phyloP scores from a whole-genome alignment of 1,140 invertebrate species.

The Tetramorium alpestre region DNA sequence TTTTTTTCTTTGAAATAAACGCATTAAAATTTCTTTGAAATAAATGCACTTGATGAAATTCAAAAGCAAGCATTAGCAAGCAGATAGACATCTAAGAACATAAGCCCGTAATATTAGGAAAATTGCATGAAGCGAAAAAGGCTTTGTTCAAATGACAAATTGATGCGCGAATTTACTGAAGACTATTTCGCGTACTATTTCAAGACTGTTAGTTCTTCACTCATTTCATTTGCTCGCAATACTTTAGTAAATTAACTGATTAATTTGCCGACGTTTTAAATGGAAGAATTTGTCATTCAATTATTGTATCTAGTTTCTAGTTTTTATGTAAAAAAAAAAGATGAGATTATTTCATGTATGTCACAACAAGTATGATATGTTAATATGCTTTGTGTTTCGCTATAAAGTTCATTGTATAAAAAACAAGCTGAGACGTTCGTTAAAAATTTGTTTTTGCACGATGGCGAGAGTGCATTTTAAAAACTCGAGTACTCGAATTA shows the following conservation, averaged over 20 bases:
- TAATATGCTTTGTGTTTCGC: neutral
- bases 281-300: neutral
- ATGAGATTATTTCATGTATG: neutral
- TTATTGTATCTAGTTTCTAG: neutral
- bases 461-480: neutral
- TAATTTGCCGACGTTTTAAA: neutral
- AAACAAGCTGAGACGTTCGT: neutral
- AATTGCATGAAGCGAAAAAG: conserved; percentile 26
- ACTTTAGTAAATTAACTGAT: neutral
- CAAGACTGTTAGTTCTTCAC: neutral
- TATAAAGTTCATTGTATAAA: neutral
- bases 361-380: neutral
- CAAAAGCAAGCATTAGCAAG: conserved; percentile 43
- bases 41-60: conserved; percentile 44
- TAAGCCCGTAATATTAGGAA: conserved; percentile 29
- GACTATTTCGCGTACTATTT: conserved; percentile 38
- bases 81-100: conserved; percentile 37
- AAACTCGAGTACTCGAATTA: neutral
- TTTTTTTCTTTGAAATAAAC: neutral
- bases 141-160: conserved; percentile 46
- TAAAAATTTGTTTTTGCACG: neutral
- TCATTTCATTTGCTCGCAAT: neutral
- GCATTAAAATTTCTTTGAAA: neutral
- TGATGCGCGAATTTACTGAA: conserved; percentile 20
- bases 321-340: neutral